A percentile compares a stretch with the other conserved stretches of the same genome.
phyloP scores from a whole-genome alignment of 2,888 invertebrate species.

The Eupithecia pulchellata region DNA sequence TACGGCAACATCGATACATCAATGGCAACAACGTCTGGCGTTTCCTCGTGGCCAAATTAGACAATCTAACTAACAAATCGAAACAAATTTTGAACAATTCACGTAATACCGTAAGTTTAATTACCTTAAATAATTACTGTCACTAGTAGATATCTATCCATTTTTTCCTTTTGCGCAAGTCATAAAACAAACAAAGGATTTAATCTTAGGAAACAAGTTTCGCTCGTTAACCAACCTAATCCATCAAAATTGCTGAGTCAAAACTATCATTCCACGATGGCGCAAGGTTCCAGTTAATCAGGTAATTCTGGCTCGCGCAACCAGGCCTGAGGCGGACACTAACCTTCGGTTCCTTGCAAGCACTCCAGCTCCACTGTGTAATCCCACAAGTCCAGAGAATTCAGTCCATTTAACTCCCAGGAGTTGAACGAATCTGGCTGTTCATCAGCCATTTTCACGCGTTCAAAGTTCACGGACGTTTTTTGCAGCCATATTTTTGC shows the following conservation, averaged over 20 bases:
- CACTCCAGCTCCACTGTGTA: conserved; percentile 93
- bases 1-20: too few relatives aligned
- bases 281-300: conserved; percentile 4
- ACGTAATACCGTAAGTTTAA: too few relatives aligned
- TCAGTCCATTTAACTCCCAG: conserved; percentile 85
- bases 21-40: too few relatives aligned
- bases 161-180: background rate
- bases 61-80: too few relatives aligned
- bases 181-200: background rate
- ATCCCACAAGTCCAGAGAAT: conserved; percentile 93
- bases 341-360: conserved; percentile 91
- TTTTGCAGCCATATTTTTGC: conserved; percentile 64
- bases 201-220: conserved; percentile 10
- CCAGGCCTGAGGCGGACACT: conserved; percentile 48
- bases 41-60: too few relatives aligned
- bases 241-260: conserved; percentile 7
- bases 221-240: conserved; percentile 1
- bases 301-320: conserved; percentile 4
- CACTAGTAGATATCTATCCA: background rate
- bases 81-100: too few relatives aligned
- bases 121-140: background rate
- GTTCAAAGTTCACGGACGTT: conserved; percentile 63
- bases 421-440: conserved; percentile 79
- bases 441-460: conserved; percentile 76
- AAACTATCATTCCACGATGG: background rate